Percentiles rank a stretch among this genome's conserved stretches.
phyloP scores from a whole-genome alignment of 2,888 invertebrate genomes.

The Pristionchus mayeri region DNA sequence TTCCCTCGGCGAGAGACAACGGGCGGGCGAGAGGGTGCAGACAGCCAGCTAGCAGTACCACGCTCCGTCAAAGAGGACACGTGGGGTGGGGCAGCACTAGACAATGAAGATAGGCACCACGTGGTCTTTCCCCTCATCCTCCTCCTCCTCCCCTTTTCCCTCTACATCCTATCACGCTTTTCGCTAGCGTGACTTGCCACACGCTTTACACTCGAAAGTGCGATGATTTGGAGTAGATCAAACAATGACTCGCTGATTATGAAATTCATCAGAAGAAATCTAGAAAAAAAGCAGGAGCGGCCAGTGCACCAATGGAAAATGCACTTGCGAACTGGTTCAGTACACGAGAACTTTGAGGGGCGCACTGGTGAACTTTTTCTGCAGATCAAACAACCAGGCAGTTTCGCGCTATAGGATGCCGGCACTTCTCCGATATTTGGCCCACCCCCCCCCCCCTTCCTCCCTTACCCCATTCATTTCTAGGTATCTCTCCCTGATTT shows the following conservation, averaged over 20 bases:
- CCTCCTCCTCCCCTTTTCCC: background rate
- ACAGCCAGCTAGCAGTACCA: background rate
- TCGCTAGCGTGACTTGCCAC: background rate
- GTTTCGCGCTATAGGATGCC: background rate
- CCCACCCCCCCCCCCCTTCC: no score
- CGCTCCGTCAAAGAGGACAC: background rate
- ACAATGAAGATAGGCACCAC: background rate
- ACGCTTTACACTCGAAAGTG: background rate
- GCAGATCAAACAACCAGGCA: background rate
- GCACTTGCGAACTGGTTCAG: background rate
- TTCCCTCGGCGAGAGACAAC: background rate
- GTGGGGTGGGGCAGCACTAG: background rate
- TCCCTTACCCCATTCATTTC: no score
- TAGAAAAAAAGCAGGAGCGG: no score
- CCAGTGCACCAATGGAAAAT: background rate
- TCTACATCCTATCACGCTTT: slow-evolving; percentile 5
- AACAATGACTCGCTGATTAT: no score
- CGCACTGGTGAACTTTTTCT: background rate
- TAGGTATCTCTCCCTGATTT: no score
- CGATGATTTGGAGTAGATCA: background rate
- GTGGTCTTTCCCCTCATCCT: background rate
- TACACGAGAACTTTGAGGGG: background rate
- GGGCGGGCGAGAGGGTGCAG: background rate
- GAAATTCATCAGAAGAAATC: no score
- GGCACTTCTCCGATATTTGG: no score